Conservation (phyloP, 2,797 vertebrate genomes). For the Eurystomus glaucurus region DNA sequence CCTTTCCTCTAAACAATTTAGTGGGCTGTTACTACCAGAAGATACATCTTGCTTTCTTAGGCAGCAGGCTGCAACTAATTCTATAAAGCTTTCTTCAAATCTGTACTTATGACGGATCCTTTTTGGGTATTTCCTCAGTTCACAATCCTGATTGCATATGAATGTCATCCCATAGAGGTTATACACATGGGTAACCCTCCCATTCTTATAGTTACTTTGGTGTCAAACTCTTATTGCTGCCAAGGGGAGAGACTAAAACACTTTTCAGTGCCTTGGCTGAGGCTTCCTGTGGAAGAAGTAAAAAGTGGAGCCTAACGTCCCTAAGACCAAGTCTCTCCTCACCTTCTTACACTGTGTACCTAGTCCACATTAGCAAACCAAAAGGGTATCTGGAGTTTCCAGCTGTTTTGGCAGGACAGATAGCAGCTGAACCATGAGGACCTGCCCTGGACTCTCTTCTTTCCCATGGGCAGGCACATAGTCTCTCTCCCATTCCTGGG, state of each 20-base stretch:
- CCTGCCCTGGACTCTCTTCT: background rate
- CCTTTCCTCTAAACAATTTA: background rate
- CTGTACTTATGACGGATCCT: background rate
- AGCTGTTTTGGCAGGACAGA: background rate
- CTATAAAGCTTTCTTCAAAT: background rate
- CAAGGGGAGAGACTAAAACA: background rate
- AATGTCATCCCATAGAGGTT: background rate
- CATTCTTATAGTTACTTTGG: background rate
- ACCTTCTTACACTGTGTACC: accelerated
- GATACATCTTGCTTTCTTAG: background rate
- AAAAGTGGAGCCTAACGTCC: background rate
- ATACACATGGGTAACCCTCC: background rate
- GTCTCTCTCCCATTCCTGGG: background rate
- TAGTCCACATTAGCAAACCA: background rate
- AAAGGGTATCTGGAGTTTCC: background rate
- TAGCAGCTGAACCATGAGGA: background rate
- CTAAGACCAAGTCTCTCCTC: background rate
- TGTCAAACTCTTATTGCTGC: background rate
- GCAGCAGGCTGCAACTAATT: background rate
- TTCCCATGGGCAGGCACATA: background rate
- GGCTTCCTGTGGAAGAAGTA: background rate
- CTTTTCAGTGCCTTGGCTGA: background rate
- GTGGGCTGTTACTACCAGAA: background rate
- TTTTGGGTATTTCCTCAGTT: background rate
- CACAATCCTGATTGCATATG: background rate